A percentile compares a stretch with the other conserved stretches of the same genome.
These are phyloP conservation scores for Octopus sinensis DNA, from an alignment of 1,140 invertebrate genomes.

Conservation along the genomic window DNA sequence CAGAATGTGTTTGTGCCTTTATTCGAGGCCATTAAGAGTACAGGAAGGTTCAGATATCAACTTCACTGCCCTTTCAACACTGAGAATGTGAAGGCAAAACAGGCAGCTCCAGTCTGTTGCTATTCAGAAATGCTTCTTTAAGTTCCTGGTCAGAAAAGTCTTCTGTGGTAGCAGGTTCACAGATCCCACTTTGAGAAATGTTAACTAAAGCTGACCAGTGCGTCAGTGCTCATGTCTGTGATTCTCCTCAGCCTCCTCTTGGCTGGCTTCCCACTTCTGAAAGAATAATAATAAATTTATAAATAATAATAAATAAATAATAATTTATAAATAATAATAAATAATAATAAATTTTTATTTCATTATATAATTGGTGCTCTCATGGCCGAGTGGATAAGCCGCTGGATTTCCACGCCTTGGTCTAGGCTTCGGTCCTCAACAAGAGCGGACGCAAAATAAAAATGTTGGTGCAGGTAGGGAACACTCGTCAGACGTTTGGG, in stretches of 20 bases:
- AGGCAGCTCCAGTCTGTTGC: neutral
- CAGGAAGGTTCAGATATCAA: neutral
- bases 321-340: too few species aligned
- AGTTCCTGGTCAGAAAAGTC: slow-evolving; percentile 7
- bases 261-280: slow-evolving; percentile 6
- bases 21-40: neutral
- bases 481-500: too few species aligned
- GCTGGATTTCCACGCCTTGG: too few species aligned
- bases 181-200: neutral
- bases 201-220: too few species aligned
- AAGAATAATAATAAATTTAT: too few species aligned
- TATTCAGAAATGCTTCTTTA: neutral
- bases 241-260: neutral
- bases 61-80: slow-evolving; percentile 4
- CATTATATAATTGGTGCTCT: too few species aligned
- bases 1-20: slow-evolving; percentile 1
- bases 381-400: too few species aligned
- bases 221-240: neutral
- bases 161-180: slow-evolving; percentile 3
- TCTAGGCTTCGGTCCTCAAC: too few species aligned
- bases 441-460: too few species aligned
- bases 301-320: too few species aligned
- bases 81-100: neutral
- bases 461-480: too few species aligned
- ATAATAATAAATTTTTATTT: too few species aligned